Conservation (phyloP, 2,113 vertebrate species). For the Chrysemys picta region DNA sequence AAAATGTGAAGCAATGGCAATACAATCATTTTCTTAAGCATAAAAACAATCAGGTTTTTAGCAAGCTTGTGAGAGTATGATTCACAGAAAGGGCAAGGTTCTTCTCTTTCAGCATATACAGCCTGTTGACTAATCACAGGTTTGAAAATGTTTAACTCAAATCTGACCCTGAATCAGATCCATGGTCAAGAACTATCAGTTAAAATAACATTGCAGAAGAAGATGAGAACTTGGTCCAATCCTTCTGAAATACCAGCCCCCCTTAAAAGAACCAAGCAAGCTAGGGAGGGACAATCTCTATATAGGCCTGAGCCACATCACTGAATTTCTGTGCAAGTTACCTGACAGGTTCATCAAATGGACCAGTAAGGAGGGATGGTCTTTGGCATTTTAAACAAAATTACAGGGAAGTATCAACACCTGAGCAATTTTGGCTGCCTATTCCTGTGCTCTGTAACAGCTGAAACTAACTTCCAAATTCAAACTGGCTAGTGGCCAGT, state of each 20-base stretch:
- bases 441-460: background rate
- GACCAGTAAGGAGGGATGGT: background rate
- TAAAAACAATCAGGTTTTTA: constrained; percentile 68
- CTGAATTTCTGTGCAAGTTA: background rate
- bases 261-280: background rate
- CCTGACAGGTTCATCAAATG: background rate
- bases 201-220: background rate
- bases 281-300: background rate
- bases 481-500: background rate
- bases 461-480: background rate
- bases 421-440: background rate
- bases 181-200: constrained; percentile 20
- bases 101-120: background rate
- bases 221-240: background rate
- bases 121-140: background rate
- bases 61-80: background rate
- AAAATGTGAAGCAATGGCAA: constrained; percentile 66
- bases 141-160: background rate
- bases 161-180: constrained; percentile 38
- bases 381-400: background rate
- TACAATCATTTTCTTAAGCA: constrained; percentile 66
- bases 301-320: background rate
- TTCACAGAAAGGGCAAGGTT: background rate
- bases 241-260: constrained; percentile 3
- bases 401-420: background rate